Conservation (phyloP, 2,888 invertebrate genomes). For the Agrilus cyanescens region DNA sequence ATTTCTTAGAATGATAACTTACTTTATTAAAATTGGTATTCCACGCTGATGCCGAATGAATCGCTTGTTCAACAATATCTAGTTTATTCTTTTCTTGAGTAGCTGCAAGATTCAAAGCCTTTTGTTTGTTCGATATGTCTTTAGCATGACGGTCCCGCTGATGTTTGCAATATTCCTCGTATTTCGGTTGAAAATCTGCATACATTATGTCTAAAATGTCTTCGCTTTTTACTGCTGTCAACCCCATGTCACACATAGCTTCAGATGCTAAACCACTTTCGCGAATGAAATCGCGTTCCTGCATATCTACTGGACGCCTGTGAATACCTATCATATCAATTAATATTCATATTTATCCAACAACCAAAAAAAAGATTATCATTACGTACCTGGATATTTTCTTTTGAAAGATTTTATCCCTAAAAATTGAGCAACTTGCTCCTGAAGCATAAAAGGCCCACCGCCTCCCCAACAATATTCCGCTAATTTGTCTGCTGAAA, state of each 20-base stretch:
- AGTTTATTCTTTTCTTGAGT: constrained; percentile 42
- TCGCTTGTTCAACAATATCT: constrained; percentile 70
- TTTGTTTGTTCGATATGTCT: constrained; percentile 55
- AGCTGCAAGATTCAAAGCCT: constrained; percentile 46
- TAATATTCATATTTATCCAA: background rate
- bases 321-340: constrained; percentile 20
- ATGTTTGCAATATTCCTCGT: constrained; percentile 75
- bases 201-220: constrained; percentile 94
- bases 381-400: constrained; percentile 72
- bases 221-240: constrained; percentile 83
- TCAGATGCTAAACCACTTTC: constrained; percentile 71
- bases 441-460: constrained; percentile 89
- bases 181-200: constrained; percentile 89
- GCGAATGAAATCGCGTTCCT: constrained; percentile 80
- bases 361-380: background rate
- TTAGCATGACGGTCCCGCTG: constrained; percentile 57
- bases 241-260: constrained; percentile 83
- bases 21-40: constrained; percentile 73
- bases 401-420: constrained; percentile 94
- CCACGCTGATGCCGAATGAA: constrained; percentile 79
- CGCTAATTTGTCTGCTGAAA: constrained; percentile 75
- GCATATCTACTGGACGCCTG: constrained; percentile 75
- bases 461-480: constrained; percentile 83
- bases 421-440: constrained; percentile 88
- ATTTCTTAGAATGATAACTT: constrained; percentile 1